phyloP scores from a whole-genome alignment of 2,888 invertebrate genomes.

The Cataglyphis altisquamis region DNA sequence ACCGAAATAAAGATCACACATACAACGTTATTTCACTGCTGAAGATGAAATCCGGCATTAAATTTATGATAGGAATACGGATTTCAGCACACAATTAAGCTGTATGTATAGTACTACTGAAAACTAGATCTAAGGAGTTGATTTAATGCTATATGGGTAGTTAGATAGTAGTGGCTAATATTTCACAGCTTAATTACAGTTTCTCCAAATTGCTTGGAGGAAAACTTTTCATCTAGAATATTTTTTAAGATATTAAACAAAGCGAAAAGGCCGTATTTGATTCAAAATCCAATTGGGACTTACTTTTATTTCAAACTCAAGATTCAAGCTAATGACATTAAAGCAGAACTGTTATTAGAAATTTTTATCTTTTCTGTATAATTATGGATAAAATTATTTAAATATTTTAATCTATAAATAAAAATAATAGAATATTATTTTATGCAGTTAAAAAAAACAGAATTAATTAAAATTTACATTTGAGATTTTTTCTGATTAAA shows the following conservation, averaged over 20 bases:
- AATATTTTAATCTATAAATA: not conserved
- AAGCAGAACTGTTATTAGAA: not conserved
- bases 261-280: not conserved
- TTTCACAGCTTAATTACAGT: constrained; percentile 42
- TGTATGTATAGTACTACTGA: constrained; percentile 23
- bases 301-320: not conserved
- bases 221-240: not conserved
- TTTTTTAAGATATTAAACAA: constrained; percentile 3
- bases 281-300: not conserved
- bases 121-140: constrained; percentile 27
- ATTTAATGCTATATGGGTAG: constrained; percentile 29
- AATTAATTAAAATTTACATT: constrained; percentile 4
- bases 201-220: constrained; percentile 26
- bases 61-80: constrained; percentile 34
- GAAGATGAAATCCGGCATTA: constrained; percentile 11
- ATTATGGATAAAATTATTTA: not conserved
- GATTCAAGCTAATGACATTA: not conserved
- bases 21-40: constrained; percentile 19
- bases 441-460: not conserved
- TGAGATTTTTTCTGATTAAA: not conserved
- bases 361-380: not conserved
- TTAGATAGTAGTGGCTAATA: constrained; percentile 18
- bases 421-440: not conserved
- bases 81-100: constrained; percentile 32
- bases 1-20: not conserved